phyloP scores from a whole-genome alignment of 2,797 vertebrate genomes.

The Gallinago nigripennis region DNA sequence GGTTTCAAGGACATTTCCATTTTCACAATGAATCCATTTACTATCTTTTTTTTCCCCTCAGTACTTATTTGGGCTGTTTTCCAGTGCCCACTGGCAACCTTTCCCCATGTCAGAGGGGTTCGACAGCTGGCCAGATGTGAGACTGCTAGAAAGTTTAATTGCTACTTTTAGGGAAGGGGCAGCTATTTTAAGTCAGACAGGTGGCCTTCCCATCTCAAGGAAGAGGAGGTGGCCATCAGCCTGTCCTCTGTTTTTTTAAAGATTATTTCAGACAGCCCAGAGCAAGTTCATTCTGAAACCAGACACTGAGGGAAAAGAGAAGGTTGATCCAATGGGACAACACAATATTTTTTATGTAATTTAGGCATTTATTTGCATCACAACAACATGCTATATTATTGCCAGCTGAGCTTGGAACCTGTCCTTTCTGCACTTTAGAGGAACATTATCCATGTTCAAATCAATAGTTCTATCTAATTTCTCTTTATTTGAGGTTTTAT shows the following conservation, averaged over 20 bases:
- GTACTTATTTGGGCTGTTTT: background rate
- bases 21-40: background rate
- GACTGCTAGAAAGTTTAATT: background rate
- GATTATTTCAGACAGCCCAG: background rate
- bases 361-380: background rate
- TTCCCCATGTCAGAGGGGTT: background rate
- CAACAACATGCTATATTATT: background rate
- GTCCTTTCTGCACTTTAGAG: background rate
- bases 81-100: background rate
- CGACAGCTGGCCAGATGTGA: slow-evolving; percentile 21
- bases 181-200: background rate
- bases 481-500: background rate
- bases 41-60: background rate
- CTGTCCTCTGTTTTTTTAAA: background rate
- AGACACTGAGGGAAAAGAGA: background rate
- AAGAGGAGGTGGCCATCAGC: background rate
- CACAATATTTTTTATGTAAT: background rate
- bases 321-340: background rate
- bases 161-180: background rate
- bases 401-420: background rate
- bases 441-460: background rate
- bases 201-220: background rate
- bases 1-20: background rate
- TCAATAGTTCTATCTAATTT: background rate
- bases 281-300: background rate